Evolutionary conservation across 2,888 invertebrate species (phyloP).

Genomic region (Unio pictorum): DNA sequence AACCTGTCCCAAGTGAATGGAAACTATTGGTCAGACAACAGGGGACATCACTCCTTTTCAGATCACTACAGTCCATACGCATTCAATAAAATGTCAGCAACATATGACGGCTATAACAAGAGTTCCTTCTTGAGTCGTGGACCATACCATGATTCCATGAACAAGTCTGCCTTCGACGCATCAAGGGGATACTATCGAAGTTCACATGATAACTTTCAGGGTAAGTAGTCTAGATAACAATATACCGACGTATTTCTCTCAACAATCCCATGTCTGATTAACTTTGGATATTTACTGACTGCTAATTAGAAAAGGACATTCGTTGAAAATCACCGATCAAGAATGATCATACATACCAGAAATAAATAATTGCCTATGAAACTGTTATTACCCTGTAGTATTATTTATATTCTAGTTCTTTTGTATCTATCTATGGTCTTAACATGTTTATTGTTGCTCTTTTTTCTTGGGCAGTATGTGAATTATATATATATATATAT

Average conservation of each 20-base stretch:
- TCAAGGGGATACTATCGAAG: constrained; percentile 44
- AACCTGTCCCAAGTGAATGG: constrained; percentile 37
- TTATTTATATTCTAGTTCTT: too few species aligned
- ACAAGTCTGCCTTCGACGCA: constrained; percentile 48
- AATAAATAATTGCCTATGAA: too few species aligned
- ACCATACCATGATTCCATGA: constrained; percentile 47
- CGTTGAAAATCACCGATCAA: neutral
- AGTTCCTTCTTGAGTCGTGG: constrained; percentile 39
- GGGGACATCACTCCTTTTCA: constrained; percentile 37
- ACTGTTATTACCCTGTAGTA: too few species aligned
- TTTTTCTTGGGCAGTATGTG: too few species aligned
- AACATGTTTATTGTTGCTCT: too few species aligned
- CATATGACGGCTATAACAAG: constrained; percentile 53
- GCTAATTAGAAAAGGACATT: neutral
- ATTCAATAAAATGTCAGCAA: constrained; percentile 46
- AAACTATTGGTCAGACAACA: constrained; percentile 47
- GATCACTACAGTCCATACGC: constrained; percentile 47
- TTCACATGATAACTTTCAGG: constrained; percentile 54
- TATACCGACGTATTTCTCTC: neutral
- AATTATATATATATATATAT: too few species aligned
- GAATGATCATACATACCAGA: too few species aligned
- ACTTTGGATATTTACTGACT: neutral
- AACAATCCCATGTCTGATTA: neutral
- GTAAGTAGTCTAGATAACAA: constrained; percentile 16
- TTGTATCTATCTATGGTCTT: too few species aligned